phyloP scores from a whole-genome alignment of 2,113 vertebrate species.

The Brienomyrus brachyistius region DNA sequence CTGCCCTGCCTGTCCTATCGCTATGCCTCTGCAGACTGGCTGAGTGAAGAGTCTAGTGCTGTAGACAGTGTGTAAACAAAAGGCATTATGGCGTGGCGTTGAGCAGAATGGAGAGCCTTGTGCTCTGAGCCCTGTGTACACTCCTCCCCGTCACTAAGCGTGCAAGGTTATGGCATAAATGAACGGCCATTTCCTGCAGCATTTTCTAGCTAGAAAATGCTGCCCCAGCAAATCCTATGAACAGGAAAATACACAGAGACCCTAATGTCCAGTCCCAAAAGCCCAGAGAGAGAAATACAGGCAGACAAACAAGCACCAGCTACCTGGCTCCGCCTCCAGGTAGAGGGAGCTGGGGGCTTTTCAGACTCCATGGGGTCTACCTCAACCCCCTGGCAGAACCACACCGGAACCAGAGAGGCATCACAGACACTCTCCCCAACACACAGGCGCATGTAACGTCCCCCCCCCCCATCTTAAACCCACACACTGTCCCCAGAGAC shows the following conservation, averaged over 20 bases:
- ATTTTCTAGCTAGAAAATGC: neutral
- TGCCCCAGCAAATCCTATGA: neutral
- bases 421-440: neutral
- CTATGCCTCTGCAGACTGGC: neutral
- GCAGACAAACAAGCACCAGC: neutral
- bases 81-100: neutral
- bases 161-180: neutral
- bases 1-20: neutral
- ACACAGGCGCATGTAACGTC: neutral
- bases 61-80: neutral
- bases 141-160: neutral
- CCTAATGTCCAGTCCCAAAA: neutral
- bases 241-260: neutral
- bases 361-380: neutral
- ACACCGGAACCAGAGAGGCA: neutral
- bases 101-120: neutral
- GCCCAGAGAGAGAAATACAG: neutral
- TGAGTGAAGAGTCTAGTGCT: neutral
- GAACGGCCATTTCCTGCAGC: neutral
- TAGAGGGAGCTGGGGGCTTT: neutral
- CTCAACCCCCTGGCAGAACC: neutral
- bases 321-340: neutral
- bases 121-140: neutral
- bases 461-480: neutral
- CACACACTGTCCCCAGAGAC: neutral